Percentiles rank a stretch among this genome's conserved stretches.
Evolutionary conservation across 2,797 vertebrate genomes (phyloP).

Genomic region (Acipenser transmontanus): DNA sequence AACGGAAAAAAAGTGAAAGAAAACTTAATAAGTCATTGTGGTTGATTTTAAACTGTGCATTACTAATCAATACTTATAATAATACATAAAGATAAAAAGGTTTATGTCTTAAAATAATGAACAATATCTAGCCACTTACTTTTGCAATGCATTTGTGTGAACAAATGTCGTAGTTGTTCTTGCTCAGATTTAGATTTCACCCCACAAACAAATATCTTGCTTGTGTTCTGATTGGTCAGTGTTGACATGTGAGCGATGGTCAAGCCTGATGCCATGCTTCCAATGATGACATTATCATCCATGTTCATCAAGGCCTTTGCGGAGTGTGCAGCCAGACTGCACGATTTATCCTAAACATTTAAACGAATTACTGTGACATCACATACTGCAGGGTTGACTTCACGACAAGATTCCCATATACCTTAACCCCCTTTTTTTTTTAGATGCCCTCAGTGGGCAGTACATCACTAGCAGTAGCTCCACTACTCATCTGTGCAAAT

Average conservation of each 20-base stretch:
- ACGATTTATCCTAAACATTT: constrained; percentile 73
- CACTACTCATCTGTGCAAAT: too few relatives aligned
- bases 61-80: too few relatives aligned
- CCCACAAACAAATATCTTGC: constrained; percentile 67
- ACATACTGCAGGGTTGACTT: too few relatives aligned
- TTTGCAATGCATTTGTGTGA: constrained; percentile 69
- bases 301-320: constrained; percentile 55
- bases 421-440: too few relatives aligned
- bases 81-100: too few relatives aligned
- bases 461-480: too few relatives aligned
- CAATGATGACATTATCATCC: constrained; percentile 68
- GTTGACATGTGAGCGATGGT: constrained; percentile 71
- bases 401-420: too few relatives aligned
- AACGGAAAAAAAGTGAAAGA: too few relatives aligned
- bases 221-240: constrained; percentile 43
- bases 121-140: constrained; percentile 54
- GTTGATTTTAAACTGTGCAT: too few relatives aligned
- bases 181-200: constrained; percentile 47
- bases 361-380: not conserved
- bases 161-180: constrained; percentile 52
- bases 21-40: too few relatives aligned
- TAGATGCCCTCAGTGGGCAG: too few relatives aligned
- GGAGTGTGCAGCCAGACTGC: constrained; percentile 72
- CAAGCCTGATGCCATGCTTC: constrained; percentile 64
- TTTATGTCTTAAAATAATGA: too few relatives aligned